These are phyloP conservation scores for Mormyrus proboscirostris DNA, from an alignment of 2,797 vertebrate genomes.

Conservation along the genomic window DNA sequence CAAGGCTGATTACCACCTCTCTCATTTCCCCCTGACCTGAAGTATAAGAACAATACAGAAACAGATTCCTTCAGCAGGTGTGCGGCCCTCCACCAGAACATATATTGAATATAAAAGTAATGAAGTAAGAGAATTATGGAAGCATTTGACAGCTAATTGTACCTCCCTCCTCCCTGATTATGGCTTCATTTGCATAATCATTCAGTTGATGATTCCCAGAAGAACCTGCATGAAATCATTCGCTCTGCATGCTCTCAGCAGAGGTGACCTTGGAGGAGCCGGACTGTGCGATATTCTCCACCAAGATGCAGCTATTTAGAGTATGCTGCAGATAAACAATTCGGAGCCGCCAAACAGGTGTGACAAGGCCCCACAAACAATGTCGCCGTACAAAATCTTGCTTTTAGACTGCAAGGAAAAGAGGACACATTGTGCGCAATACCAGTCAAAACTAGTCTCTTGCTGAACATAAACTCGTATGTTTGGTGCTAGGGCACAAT, in stretches of 20 bases:
- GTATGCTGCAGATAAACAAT: background rate
- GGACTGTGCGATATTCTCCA: background rate
- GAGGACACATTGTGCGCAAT: background rate
- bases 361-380: background rate
- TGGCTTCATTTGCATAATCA: slow-evolving; percentile 31
- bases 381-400: background rate
- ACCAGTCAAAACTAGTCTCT: background rate
- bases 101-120: slow-evolving; percentile 34
- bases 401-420: background rate
- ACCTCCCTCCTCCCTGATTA: slow-evolving; percentile 15
- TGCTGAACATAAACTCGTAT: background rate
- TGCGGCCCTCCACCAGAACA: slow-evolving; percentile 21
- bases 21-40: background rate
- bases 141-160: slow-evolving; percentile 33
- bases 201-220: background rate
- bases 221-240: background rate
- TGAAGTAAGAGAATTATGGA: slow-evolving; percentile 27
- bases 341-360: background rate
- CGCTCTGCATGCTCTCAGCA: background rate
- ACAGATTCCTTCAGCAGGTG: slow-evolving; percentile 35
- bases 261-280: slow-evolving; percentile 8
- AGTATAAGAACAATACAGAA: slow-evolving; percentile 7
- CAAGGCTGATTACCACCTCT: background rate
- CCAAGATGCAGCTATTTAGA: background rate
- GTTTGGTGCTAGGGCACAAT: background rate